Evolutionary conservation across 2,113 vertebrate species (phyloP).

Genomic region (Ramphastos sulfuratus): DNA sequence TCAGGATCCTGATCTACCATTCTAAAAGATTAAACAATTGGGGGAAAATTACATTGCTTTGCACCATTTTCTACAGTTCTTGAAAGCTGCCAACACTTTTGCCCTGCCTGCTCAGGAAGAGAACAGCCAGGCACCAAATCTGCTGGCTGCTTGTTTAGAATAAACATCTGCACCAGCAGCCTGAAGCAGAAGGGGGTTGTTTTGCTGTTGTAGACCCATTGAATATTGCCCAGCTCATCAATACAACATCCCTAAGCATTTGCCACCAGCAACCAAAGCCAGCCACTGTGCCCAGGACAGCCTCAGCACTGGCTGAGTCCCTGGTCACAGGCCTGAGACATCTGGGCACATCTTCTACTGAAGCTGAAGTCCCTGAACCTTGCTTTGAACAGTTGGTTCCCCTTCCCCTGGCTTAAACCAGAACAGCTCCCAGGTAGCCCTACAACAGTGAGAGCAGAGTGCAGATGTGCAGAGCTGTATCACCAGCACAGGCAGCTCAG

Average conservation of each 20-base stretch:
- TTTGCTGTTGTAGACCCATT: not conserved
- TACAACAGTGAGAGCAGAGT: not conserved
- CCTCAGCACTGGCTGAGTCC: not conserved
- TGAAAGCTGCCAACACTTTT: not conserved
- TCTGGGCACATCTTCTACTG: not conserved
- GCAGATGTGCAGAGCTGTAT: not conserved
- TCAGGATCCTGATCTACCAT: not conserved
- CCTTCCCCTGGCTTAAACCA: not conserved
- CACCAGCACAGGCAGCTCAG: not conserved
- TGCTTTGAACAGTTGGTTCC: not conserved
- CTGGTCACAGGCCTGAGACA: accelerated
- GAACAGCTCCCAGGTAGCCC: not conserved
- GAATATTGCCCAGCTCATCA: not conserved
- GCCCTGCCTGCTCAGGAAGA: not conserved
- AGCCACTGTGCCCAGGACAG: not conserved
- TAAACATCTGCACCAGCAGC: not conserved
- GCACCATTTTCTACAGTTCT: not conserved
- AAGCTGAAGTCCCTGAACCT: not conserved
- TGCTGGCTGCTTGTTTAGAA: not conserved
- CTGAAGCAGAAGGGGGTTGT: not conserved
- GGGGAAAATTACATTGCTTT: not conserved
- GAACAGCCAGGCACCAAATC: not conserved
- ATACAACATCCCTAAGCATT: not conserved
- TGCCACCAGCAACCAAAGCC: not conserved
- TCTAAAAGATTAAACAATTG: not conserved